Percentiles rank a stretch among this genome's conserved stretches.
Conservation (phyloP, 2,888 invertebrate species). For the Leucophenga maculata region DNA sequence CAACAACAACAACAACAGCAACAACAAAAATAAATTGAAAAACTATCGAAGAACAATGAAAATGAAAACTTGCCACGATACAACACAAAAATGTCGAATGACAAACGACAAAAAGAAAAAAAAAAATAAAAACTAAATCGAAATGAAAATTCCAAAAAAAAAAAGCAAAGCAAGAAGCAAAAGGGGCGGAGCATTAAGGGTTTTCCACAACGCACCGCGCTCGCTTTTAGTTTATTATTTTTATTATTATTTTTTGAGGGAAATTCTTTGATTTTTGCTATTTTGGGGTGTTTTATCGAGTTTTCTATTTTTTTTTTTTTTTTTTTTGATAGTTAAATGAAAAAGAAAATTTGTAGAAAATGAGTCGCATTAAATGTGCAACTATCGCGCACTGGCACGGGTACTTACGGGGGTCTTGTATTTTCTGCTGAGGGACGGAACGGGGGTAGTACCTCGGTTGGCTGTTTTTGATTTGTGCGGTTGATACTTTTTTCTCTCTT, state of each 20-base stretch:
- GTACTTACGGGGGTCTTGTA: background rate
- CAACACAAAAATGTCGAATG: constrained; percentile 29
- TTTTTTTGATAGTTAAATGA: constrained; percentile 17
- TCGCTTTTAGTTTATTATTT: constrained; percentile 35
- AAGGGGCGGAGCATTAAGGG: constrained; percentile 69
- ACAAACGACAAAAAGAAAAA: constrained; percentile 16
- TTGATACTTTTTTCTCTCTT: constrained; percentile 6
- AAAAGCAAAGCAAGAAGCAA: constrained; percentile 27
- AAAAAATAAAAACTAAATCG: constrained; percentile 35
- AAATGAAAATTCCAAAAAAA: constrained; percentile 37
- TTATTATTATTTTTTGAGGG: constrained; percentile 63
- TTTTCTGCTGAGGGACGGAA: constrained; percentile 19
- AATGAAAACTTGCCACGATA: constrained; percentile 62
- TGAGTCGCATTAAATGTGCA: constrained; percentile 48
- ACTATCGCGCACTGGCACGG: constrained; percentile 23
- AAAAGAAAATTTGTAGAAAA: constrained; percentile 2
- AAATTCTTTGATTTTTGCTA: constrained; percentile 71
- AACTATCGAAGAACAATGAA: constrained; percentile 62
- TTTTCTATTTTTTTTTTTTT: constrained; percentile 55
- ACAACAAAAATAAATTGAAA: constrained; percentile 60
- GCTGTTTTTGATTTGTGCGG: constrained; percentile 45
- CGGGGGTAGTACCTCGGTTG: constrained; percentile 38
- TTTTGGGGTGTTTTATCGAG: constrained; percentile 72
- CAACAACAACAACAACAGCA: constrained; percentile 41
- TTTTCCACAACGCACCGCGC: constrained; percentile 56